phyloP scores from a whole-genome alignment of 2,888 invertebrate genomes.

The Clusia tigrina region DNA sequence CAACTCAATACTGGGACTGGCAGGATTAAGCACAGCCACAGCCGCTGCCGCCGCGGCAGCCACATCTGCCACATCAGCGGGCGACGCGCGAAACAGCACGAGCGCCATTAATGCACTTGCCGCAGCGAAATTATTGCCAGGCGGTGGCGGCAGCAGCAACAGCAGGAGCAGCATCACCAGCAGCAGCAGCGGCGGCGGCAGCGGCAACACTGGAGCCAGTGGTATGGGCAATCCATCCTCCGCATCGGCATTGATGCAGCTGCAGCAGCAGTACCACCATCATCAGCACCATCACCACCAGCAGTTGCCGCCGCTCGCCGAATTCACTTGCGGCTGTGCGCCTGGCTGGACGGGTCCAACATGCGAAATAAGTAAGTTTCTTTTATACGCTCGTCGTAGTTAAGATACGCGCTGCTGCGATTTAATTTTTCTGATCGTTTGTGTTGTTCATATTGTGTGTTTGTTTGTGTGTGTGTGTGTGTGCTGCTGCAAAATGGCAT shows the following conservation, averaged over 20 bases:
- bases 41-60: conserved; percentile 25
- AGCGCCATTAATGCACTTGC: conserved; percentile 62
- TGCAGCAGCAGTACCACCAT: conserved; percentile 31
- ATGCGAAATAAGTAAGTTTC: conserved; percentile 76
- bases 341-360: conserved; percentile 85
- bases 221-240: conserved; percentile 36
- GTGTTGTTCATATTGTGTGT: conserved; percentile 19
- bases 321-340: conserved; percentile 81
- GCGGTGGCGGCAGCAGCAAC: conserved; percentile 24
- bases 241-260: conserved; percentile 13
- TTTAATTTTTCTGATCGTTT: neutral
- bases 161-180: no score
- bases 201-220: conserved; percentile 33
- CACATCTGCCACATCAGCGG: conserved; percentile 32
- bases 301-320: conserved; percentile 61
- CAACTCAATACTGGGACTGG: conserved; percentile 54
- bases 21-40: conserved; percentile 46
- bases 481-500: conserved; percentile 5
- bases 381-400: conserved; percentile 55
- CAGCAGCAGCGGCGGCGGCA: conserved; percentile 30
- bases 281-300: conserved; percentile 38
- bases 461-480: neutral
- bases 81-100: conserved; percentile 22
- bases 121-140: conserved; percentile 64
- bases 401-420: conserved; percentile 4